Evolutionary conservation across 1,140 invertebrate species (phyloP).

Genomic region (Drosophila tsacasi): DNA sequence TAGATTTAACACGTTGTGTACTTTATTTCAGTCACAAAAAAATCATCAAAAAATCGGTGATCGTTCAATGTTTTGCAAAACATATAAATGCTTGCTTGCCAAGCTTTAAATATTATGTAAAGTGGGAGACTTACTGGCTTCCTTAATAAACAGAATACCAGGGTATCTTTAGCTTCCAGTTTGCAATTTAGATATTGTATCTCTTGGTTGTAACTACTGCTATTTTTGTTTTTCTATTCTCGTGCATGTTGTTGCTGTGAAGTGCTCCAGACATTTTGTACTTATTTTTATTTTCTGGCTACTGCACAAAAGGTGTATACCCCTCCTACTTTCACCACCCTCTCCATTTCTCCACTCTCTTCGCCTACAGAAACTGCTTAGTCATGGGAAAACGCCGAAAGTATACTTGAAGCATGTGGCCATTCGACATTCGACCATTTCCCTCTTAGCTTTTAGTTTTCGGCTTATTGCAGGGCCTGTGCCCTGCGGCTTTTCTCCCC

Average conservation of each 20-base stretch:
- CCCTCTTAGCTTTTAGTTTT: conserved; percentile 53
- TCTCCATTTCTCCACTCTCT: background rate
- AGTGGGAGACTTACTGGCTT: background rate
- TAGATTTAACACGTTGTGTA: background rate
- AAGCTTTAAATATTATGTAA: background rate
- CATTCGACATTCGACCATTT: conserved; percentile 47
- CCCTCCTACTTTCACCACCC: background rate
- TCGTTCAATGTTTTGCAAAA: too few relatives aligned
- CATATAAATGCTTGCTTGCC: background rate
- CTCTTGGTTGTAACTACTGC: background rate
- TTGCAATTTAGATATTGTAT: background rate
- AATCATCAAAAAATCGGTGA: too few relatives aligned
- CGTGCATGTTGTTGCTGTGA: conserved; percentile 23
- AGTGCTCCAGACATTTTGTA: conserved; percentile 61
- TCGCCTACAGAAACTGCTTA: conserved; percentile 62
- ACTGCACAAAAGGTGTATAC: conserved; percentile 64
- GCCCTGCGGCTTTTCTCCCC: conserved; percentile 20
- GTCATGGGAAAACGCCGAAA: conserved; percentile 71
- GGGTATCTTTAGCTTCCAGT: background rate
- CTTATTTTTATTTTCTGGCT: conserved; percentile 40
- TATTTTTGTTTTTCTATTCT: conserved; percentile 28
- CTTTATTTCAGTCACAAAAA: too few relatives aligned
- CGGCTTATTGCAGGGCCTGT: conserved; percentile 62
- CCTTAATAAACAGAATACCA: background rate
- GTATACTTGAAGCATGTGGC: conserved; percentile 62